phyloP scores from a whole-genome alignment of 1,140 invertebrate genomes.

The Asobara japonica region DNA sequence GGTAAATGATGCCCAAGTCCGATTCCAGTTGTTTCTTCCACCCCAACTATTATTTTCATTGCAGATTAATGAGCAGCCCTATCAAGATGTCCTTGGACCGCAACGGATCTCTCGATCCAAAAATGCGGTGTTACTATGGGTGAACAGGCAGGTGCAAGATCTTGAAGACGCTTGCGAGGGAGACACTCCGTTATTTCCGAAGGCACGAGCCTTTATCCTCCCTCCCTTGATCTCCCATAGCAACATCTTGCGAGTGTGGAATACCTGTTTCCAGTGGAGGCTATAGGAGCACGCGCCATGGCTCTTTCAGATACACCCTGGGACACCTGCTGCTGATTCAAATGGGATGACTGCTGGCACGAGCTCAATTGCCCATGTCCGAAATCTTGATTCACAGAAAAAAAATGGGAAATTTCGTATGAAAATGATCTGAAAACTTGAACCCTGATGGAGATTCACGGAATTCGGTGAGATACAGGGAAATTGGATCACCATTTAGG shows the following conservation, averaged over 20 bases:
- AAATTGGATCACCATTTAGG: too few species aligned
- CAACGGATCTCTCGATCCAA: not conserved
- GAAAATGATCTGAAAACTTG: too few species aligned
- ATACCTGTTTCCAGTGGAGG: constrained; percentile 42
- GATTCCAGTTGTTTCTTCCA: not conserved
- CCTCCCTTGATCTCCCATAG: constrained; percentile 29
- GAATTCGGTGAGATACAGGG: too few species aligned
- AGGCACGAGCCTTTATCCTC: constrained; percentile 36
- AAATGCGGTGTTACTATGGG: not conserved
- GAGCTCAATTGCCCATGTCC: too few species aligned
- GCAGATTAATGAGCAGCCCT: not conserved
- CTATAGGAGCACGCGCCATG: constrained; percentile 30
- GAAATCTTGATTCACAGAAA: too few species aligned
- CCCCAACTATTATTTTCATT: not conserved
- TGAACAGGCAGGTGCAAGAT: not conserved
- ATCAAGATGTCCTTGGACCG: not conserved
- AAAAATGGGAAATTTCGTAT: not conserved
- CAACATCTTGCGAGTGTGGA: constrained; percentile 48
- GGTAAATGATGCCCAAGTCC: not conserved
- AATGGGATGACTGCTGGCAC: not conserved
- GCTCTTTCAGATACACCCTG: not conserved
- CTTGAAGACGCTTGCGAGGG: constrained; percentile 8
- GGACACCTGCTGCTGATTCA: constrained; percentile 11
- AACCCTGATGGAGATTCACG: too few species aligned
- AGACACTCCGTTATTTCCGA: constrained; percentile 23